Percentiles rank a stretch among this genome's conserved stretches.
Conservation (phyloP, 1,140 invertebrate genomes). For the Anthonomus grandis region DNA sequence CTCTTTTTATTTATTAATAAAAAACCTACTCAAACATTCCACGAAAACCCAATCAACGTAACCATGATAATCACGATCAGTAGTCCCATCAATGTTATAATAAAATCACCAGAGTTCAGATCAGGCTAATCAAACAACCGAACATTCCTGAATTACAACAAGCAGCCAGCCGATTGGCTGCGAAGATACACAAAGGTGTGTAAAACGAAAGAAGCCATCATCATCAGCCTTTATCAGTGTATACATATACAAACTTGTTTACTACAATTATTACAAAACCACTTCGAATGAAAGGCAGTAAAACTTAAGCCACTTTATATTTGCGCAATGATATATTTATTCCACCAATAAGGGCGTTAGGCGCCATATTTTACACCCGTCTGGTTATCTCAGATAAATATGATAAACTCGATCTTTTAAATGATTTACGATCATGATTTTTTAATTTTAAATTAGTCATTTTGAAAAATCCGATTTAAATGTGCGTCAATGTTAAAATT, state of each 20-base stretch:
- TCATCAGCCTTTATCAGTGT: slow-evolving; percentile 18
- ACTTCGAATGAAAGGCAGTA: slow-evolving; percentile 23
- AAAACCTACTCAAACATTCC: slow-evolving; percentile 1
- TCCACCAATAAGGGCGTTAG: slow-evolving; percentile 26
- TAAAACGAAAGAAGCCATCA: too few relatives aligned
- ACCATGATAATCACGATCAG: too few relatives aligned
- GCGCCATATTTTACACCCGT: slow-evolving; percentile 21
- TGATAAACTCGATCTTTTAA: slow-evolving; percentile 16
- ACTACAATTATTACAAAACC: slow-evolving; percentile 19
- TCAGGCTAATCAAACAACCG: not conserved
- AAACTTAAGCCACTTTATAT: slow-evolving; percentile 28
- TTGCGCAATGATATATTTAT: slow-evolving; percentile 27
- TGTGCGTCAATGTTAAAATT: not conserved
- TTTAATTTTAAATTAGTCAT: not conserved
- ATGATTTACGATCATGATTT: slow-evolving; percentile 14
- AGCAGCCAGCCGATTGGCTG: slow-evolving; percentile 13
- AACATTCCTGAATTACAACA: not conserved
- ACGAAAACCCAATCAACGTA: too few relatives aligned
- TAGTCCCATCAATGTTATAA: not conserved
- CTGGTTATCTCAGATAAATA: slow-evolving; percentile 10
- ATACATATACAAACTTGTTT: slow-evolving; percentile 19
- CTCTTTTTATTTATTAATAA: not conserved
- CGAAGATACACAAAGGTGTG: slow-evolving; percentile 22
- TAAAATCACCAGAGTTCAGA: not conserved
- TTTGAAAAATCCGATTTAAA: not conserved